Percentiles rank a stretch among this genome's conserved stretches.
phyloP scores from a whole-genome alignment of 2,797 vertebrate genomes.

The Adelosebastes latens region DNA sequence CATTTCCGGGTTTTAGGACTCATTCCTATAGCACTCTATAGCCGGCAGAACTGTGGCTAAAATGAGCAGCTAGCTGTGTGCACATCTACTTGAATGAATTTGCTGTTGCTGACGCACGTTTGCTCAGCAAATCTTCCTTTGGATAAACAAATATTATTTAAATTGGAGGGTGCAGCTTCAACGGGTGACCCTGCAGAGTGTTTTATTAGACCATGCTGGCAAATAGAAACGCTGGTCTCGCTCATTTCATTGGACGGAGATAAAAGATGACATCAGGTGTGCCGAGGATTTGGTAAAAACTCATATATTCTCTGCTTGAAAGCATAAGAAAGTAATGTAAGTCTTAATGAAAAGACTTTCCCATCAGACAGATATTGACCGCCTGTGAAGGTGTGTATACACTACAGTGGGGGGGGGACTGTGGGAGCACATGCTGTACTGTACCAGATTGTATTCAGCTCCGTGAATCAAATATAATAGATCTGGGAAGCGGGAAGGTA shows the following conservation, averaged over 20 bases:
- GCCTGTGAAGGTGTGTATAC: slow-evolving; percentile 20
- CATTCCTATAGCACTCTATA: background rate
- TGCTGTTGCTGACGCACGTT: background rate
- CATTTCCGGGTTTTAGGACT: background rate
- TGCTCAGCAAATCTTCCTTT: background rate
- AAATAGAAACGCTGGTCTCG: background rate
- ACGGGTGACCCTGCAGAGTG: background rate
- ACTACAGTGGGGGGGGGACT: background rate
- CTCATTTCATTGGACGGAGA: slow-evolving; percentile 22
- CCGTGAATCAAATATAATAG: slow-evolving; percentile 46
- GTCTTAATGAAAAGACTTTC: slow-evolving; percentile 43
- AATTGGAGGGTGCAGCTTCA: slow-evolving; percentile 2
- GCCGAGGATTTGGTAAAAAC: slow-evolving; percentile 2
- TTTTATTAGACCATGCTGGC: slow-evolving; percentile 19
- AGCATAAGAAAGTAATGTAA: background rate
- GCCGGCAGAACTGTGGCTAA: background rate
- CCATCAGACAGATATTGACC: slow-evolving; percentile 50
- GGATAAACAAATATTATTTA: slow-evolving; percentile 14
- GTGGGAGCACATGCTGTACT: slow-evolving; percentile 45
- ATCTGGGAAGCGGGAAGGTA: slow-evolving; percentile 33
- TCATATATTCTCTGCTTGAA: slow-evolving; percentile 20
- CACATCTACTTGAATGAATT: background rate
- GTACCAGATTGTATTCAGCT: slow-evolving; percentile 36
- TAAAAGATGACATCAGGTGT: slow-evolving; percentile 23
- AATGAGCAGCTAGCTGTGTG: background rate